Evolutionary conservation across 2,888 invertebrate species (phyloP), one percentile per base, ranked within the genome.

Genomic region (Hydrotaea diabolus): DNA sequence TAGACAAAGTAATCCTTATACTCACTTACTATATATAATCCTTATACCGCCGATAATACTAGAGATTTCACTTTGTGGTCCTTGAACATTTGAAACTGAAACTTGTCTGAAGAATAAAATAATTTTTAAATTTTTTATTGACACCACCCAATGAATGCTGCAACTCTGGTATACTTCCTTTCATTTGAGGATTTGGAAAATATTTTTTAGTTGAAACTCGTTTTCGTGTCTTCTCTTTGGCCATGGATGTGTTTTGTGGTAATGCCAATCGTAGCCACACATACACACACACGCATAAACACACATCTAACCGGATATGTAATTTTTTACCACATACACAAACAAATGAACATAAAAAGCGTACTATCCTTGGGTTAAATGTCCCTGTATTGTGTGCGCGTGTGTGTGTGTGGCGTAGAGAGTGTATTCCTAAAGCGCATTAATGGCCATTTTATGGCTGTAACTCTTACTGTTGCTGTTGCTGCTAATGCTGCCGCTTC

Each of bases 381-480:
- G 59, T n/a, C n/a, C 17, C 55, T 17, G 39, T 13, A 11, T 39
- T 74, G 31, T 31, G 59, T 39, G 43, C 17, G 4, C 15, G n/a
- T 64, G 26, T 13, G 21, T 55, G 39, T 17, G 19, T 5, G 26
- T n/a, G n/a, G n/a, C n/a, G n/a, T n/a, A n/a, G n/a, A n/a, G n/a
- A n/a, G n/a, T 21, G 26, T 17, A 36, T 43, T 73, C 19, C 71
- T 59, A 62, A 75, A 80, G 57, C 43, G 23, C 79, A 83, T 80
- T 83, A 80, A 77, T 77, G 79, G 62, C 75, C 76, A 76, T 83
- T 83, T 76, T 57, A 79, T 79, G 62, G 57, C 39, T 80, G 62
- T 75, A 69, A 75, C 55, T 80, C 71, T 80, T 19, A 39, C 19
- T 26, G n/a, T n/a, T n/a, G n/a, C n/a, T 75, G 15, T 64, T 64